A percentile compares a stretch with the other conserved stretches of the same genome.
These are phyloP conservation scores for Eupithecia vulgata DNA, from an alignment of 2,888 invertebrate genomes.

Conservation along the genomic window DNA sequence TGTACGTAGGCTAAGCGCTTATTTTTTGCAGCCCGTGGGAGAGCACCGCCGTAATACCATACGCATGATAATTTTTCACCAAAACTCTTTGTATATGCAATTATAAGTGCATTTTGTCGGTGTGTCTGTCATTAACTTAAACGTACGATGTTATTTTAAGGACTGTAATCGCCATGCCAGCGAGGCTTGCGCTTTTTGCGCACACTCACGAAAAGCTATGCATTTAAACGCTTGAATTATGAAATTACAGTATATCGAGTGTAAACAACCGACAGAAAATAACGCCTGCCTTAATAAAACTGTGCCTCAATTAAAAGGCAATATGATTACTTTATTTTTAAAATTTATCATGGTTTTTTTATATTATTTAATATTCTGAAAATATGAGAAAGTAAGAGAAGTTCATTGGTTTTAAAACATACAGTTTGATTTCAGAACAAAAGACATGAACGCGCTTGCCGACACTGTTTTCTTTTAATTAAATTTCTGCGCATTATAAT, in stretches of 20 bases:
- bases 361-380: not conserved
- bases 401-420: not conserved
- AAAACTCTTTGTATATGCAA: slow-evolving; percentile 82
- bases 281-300: slow-evolving; percentile 3
- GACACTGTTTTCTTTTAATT: not conserved
- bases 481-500: not conserved
- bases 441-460: slow-evolving; percentile 1
- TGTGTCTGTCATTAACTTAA: slow-evolving; percentile 83
- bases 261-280: slow-evolving; percentile 65
- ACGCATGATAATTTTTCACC: slow-evolving; percentile 78
- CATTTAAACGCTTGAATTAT: slow-evolving; percentile 84
- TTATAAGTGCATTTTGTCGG: slow-evolving; percentile 83
- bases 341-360: not conserved
- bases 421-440: not conserved
- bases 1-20: slow-evolving; percentile 23
- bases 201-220: slow-evolving; percentile 81
- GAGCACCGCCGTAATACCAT: slow-evolving; percentile 63
- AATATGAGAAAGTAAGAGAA: not conserved
- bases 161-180: slow-evolving; percentile 78
- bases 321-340: slow-evolving; percentile 3
- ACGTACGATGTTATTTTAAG: slow-evolving; percentile 84
- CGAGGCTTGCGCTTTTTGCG: slow-evolving; percentile 71
- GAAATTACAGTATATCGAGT: slow-evolving; percentile 82
- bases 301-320: not conserved
- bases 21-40: slow-evolving; percentile 61